Evolutionary conservation across 2,113 vertebrate genomes (phyloP), one percentile per base, ranked within the genome.

Genomic region (Pituophis catenifer): DNA sequence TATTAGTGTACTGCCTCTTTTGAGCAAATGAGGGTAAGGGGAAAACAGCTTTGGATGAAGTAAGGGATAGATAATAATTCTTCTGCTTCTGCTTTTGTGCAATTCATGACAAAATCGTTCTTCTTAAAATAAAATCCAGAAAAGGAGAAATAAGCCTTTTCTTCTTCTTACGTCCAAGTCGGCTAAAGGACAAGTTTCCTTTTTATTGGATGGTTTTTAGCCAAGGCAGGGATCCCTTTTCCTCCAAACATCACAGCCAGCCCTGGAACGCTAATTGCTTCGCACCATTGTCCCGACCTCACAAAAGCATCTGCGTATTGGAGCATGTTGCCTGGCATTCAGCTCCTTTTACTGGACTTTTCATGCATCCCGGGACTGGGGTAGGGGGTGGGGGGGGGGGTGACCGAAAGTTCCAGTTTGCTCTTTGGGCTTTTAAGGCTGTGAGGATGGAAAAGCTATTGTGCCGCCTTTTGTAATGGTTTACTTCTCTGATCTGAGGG

Each of bases 201-300:
- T 96, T 94, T 94, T 96, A 96, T 91, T 88, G 93, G 59, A 65
- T 5, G 0, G 0, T 48, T 94, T 75, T 90, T 70, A 89, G 58
- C 0, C 0, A 86, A 91, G 90, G 81, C 96, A 94, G 86, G 5
- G 26, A 94, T 90, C 95, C 3, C 23, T 10, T 26, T 26, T 62
- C 94, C 90, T 0, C 0, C 57, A 89, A 95, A 95, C 93, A 95
- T 94, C 94, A 96, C 97, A 95, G 97, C 93, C 94, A 94, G 92
- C 89, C 93, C 96, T 95, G 94, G 91, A 90, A 95, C 95, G 54
- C 94, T 96, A 96, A 96, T 96, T 96, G 96, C 96, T 96, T 94
- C 88, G 89, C 92, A 96, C 94, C 91, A 96, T 96, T 96, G 96
- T 95, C 94, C 96, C 96, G 96, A 96, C 96, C 96, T 95, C 94